Conservation (phyloP, 1,140 invertebrate species). For the Cotesia typhae region DNA sequence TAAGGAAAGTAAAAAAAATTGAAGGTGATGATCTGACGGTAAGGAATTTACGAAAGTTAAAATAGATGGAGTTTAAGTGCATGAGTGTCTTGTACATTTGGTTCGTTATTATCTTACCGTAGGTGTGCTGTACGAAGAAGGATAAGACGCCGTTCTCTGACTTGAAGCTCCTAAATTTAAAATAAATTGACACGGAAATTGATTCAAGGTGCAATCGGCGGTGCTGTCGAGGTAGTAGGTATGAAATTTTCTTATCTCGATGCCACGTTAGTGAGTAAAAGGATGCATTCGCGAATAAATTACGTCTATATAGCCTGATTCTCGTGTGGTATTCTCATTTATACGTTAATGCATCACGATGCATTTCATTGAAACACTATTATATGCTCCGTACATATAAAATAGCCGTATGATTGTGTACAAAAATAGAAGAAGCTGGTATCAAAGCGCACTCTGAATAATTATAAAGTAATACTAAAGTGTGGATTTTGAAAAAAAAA, state of each 20-base stretch:
- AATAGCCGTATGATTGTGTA: too few species aligned
- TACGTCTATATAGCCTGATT: too few species aligned
- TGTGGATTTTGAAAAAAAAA: too few species aligned
- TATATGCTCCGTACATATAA: too few species aligned
- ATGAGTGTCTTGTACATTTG: background rate
- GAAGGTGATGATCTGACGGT: too few species aligned
- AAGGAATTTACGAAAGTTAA: background rate
- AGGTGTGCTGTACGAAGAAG: background rate
- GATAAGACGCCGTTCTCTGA: background rate
- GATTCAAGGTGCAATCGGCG: conserved; percentile 23
- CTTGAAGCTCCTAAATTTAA: conserved; percentile 8
- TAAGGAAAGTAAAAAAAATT: background rate
- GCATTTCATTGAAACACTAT: too few species aligned
- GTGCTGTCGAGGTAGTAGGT: background rate
- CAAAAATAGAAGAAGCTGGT: background rate
- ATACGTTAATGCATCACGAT: too few species aligned
- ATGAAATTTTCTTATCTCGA: conserved; percentile 19
- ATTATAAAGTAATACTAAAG: background rate
- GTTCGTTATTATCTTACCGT: background rate
- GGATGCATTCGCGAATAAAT: too few species aligned
- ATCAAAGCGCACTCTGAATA: background rate
- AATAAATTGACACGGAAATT: conserved; percentile 26
- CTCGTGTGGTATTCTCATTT: too few species aligned
- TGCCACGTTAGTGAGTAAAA: background rate
- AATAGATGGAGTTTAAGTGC: background rate